phyloP scores from a whole-genome alignment of 2,888 invertebrate species.

The Anodontia alba region DNA sequence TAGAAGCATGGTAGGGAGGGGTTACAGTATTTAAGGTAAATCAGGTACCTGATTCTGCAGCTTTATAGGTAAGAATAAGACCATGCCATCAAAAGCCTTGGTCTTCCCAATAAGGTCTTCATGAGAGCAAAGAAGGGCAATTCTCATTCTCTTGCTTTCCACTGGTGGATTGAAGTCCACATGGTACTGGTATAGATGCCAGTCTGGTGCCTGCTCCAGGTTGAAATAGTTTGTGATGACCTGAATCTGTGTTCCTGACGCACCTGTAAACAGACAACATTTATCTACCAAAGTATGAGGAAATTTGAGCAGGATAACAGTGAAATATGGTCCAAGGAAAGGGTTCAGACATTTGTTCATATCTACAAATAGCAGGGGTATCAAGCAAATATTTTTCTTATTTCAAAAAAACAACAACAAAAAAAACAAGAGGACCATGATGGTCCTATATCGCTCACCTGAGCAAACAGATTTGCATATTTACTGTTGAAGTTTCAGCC shows the following conservation, averaged over 20 bases:
- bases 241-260: constrained; percentile 69
- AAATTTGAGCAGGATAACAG: background rate
- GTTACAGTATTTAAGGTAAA: background rate
- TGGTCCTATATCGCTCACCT: too few relatives aligned
- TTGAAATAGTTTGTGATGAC: constrained; percentile 79
- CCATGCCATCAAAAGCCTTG: constrained; percentile 82
- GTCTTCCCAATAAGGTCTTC: constrained; percentile 74
- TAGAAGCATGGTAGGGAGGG: too few relatives aligned
- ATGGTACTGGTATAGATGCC: constrained; percentile 82
- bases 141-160: constrained; percentile 76
- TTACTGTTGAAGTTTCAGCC: too few relatives aligned
- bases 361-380: too few relatives aligned
- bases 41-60: constrained; percentile 71
- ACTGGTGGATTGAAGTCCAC: constrained; percentile 82
- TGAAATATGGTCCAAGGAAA: too few relatives aligned
- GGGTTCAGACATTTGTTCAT: too few relatives aligned
- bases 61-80: constrained; percentile 77
- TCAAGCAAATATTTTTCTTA: too few relatives aligned
- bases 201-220: constrained; percentile 72
- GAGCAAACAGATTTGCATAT: too few relatives aligned
- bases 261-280: constrained; percentile 66
- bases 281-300: too few relatives aligned
- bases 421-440: too few relatives aligned
- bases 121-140: constrained; percentile 76
- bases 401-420: too few relatives aligned